A percentile compares a stretch with the other conserved stretches of the same genome.
phyloP scores from a whole-genome alignment of 2,797 vertebrate species.

The Danio aesculapii region DNA sequence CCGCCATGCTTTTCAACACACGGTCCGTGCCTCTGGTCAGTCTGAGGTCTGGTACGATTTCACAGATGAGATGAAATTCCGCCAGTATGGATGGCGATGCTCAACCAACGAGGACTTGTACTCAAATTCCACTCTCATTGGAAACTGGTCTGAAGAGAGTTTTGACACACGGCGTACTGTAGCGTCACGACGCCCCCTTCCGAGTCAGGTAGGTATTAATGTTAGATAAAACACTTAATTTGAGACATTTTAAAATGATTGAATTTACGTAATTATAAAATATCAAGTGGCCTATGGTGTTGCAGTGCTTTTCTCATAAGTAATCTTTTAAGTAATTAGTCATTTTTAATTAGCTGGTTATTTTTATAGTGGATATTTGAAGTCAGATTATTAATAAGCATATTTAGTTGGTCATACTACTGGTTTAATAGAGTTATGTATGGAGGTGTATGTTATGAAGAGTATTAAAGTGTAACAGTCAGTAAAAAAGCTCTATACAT shows the following conservation, averaged over 20 bases:
- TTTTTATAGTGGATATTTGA: no score
- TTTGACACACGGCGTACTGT: constrained; percentile 38
- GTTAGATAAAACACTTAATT: neutral
- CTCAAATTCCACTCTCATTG: constrained; percentile 56
- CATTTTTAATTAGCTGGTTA: neutral
- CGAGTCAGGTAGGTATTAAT: constrained; percentile 57
- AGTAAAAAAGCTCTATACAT: no score
- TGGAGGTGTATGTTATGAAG: no score
- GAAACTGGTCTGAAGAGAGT: constrained; percentile 64
- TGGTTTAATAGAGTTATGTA: no score
- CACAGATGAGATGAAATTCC: constrained; percentile 54
- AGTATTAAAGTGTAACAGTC: no score
- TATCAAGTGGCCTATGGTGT: no score
- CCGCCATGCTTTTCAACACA: constrained; percentile 52
- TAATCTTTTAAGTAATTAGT: neutral
- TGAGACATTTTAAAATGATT: neutral
- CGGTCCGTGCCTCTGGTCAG: constrained; percentile 63
- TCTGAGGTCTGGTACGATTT: constrained; percentile 62
- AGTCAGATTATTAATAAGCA: no score
- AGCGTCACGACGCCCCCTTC: constrained; percentile 57
- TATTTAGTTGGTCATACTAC: no score
- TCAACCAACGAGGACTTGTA: constrained; percentile 60
- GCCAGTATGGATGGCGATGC: constrained; percentile 63
- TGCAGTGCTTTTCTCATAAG: neutral
- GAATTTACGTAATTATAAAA: neutral